Percentiles rank a stretch among this genome's conserved stretches.
Conservation (phyloP, 2,797 vertebrate species). For the Neosilurus mollespiculum region DNA sequence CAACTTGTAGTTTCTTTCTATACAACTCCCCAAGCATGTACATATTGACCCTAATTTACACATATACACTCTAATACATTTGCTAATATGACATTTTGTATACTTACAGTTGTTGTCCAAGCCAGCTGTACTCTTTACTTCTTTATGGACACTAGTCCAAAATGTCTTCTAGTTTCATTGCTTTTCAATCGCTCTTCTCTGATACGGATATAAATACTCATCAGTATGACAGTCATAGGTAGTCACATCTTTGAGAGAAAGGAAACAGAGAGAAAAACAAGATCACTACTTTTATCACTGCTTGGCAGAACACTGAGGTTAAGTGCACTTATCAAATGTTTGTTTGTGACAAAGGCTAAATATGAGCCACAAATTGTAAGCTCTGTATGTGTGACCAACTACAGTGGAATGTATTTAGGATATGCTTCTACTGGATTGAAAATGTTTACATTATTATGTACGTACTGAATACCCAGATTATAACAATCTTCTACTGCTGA, state of each 20-base stretch:
- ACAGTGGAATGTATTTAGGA: not conserved
- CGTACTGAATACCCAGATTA: not conserved
- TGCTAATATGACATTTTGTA: not conserved
- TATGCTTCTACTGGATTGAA: not conserved
- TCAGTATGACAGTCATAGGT: conserved; percentile 27
- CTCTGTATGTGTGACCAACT: not conserved
- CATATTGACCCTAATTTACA: conserved; percentile 1
- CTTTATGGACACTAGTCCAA: conserved; percentile 16
- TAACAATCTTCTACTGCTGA: not conserved
- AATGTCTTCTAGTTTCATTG: conserved; percentile 39
- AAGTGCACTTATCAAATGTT: not conserved
- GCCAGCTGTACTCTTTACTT: conserved; percentile 22
- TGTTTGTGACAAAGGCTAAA: not conserved
- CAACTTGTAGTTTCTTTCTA: not conserved
- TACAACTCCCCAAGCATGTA: not conserved
- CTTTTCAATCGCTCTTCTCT: conserved; percentile 29
- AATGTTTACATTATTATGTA: not conserved
- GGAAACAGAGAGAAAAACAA: not conserved
- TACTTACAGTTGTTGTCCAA: conserved; percentile 44
- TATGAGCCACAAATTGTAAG: not conserved
- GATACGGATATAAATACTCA: too few relatives aligned
- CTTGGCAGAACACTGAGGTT: not conserved
- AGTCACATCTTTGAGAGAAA: conserved; percentile 33
- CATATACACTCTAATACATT: not conserved
- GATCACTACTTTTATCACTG: conserved; percentile 18